A percentile compares a stretch with the other conserved stretches of the same genome.
Evolutionary conservation across 2,888 invertebrate genomes (phyloP).

Genomic region (Anarsia innoxiella): DNA sequence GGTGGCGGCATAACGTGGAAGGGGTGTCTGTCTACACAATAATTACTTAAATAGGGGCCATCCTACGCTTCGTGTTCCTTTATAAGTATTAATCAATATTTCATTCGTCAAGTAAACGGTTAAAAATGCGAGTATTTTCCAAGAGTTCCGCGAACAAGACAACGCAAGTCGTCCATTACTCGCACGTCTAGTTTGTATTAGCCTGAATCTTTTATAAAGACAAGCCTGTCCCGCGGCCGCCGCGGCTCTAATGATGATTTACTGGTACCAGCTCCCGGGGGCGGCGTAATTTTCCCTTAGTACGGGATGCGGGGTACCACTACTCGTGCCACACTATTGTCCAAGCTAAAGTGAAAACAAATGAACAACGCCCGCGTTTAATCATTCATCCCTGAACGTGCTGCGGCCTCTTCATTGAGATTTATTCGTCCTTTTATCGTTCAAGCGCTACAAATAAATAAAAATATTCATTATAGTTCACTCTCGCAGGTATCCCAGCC

Average conservation of each 20-base stretch:
- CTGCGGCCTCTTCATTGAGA: conserved; percentile 55
- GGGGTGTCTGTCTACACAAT: too few relatives aligned
- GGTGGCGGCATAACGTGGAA: too few relatives aligned
- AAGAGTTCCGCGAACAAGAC: conserved; percentile 15
- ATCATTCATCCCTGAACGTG: conserved; percentile 61
- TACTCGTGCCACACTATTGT: conserved; percentile 33
- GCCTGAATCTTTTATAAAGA: conserved; percentile 70
- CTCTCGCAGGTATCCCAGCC: background rate
- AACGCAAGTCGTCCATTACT: conserved; percentile 38
- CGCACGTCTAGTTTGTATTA: conserved; percentile 57
- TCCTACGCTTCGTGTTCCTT: too few relatives aligned
- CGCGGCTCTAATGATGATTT: conserved; percentile 64
- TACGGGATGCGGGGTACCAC: conserved; percentile 22
- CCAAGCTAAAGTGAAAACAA: conserved; percentile 66
- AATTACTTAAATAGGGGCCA: too few relatives aligned
- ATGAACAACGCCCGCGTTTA: conserved; percentile 64
- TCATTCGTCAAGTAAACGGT: background rate
- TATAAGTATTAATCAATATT: too few relatives aligned
- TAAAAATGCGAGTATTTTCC: conserved; percentile 2
- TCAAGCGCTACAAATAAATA: conserved; percentile 27
- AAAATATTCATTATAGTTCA: conserved; percentile 1
- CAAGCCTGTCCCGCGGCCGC: conserved; percentile 48
- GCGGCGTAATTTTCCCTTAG: conserved; percentile 67
- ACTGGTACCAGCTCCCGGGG: conserved; percentile 57
- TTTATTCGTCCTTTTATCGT: conserved; percentile 55